These are phyloP conservation scores for Cricetomys ansorgei DNA, from an alignment of 2,113 vertebrate species.

Conservation along the genomic window DNA sequence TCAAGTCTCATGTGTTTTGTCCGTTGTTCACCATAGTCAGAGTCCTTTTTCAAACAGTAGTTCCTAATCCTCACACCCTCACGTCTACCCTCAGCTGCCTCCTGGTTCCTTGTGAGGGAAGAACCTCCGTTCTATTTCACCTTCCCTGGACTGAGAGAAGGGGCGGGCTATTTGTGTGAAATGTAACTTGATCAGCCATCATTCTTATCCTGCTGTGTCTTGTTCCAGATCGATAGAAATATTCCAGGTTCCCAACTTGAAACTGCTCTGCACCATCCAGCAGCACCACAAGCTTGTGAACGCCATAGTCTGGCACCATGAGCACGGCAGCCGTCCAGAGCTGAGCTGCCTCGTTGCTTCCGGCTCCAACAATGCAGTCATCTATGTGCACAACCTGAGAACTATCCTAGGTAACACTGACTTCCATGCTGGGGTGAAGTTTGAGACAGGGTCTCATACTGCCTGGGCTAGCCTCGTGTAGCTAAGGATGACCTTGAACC, in stretches of 20 bases:
- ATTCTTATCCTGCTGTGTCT: constrained; percentile 59
- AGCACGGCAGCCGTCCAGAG: constrained; percentile 87
- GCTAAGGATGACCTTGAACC: neutral
- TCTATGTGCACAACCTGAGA: constrained; percentile 94
- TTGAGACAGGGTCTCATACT: neutral
- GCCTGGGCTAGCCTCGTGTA: neutral
- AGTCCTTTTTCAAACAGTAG: neutral
- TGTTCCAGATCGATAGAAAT: constrained; percentile 93
- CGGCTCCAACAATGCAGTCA: constrained; percentile 93
- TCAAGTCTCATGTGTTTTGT: neutral
- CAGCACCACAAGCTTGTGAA: constrained; percentile 99
- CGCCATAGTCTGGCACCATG: constrained; percentile 93
- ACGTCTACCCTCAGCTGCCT: too few relatives aligned
- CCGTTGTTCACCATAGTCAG: neutral
- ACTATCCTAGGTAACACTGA: constrained; percentile 86
- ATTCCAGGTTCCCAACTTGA: constrained; percentile 90
- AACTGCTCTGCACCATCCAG: constrained; percentile 93
- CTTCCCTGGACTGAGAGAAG: neutral
- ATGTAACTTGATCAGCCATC: neutral
- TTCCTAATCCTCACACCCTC: neutral
- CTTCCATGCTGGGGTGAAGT: neutral
- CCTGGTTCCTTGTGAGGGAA: neutral
- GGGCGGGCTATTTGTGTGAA: neutral
- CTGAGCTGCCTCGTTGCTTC: constrained; percentile 93
- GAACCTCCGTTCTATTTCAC: neutral